phyloP scores from a whole-genome alignment of 2,797 vertebrate genomes.

The Lepilemur ruficaudatus region DNA sequence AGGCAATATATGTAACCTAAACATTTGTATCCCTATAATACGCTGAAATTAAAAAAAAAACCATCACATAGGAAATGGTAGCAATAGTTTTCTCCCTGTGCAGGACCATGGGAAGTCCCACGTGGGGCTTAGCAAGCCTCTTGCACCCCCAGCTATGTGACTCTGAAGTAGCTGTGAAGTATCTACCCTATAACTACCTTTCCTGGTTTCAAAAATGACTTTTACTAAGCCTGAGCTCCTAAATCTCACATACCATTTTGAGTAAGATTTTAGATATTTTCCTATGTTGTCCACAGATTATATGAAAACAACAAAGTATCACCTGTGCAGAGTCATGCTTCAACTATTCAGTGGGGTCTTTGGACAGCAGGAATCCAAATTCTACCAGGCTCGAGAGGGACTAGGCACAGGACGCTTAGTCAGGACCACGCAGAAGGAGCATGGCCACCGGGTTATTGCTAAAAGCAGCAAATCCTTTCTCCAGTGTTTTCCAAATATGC shows the following conservation, averaged over 20 bases:
- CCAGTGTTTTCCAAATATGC: not conserved
- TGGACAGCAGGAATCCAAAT: not conserved
- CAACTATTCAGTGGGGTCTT: not conserved
- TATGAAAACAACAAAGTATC: not conserved
- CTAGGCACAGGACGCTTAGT: fast-evolving
- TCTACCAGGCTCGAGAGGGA: not conserved
- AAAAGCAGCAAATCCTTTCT: not conserved
- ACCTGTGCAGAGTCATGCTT: fast-evolving
- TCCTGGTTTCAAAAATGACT: not conserved
- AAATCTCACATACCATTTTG: not conserved
- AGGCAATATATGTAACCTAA: no score
- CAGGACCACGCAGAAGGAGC: not conserved
- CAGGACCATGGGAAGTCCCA: not conserved
- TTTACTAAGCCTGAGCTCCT: fast-evolving
- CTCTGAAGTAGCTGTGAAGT: not conserved
- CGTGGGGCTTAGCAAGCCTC: not conserved
- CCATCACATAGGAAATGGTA: not conserved
- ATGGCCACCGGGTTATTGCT: not conserved
- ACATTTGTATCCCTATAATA: no score
- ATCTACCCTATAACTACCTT: fast-evolving
- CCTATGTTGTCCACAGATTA: not conserved
- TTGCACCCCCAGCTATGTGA: fast-evolving
- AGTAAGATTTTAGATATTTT: not conserved
- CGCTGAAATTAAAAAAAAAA: no score
- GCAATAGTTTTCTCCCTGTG: no score